Conservation (phyloP, 2,797 vertebrate genomes). For the Pyrocephalus nanus region DNA sequence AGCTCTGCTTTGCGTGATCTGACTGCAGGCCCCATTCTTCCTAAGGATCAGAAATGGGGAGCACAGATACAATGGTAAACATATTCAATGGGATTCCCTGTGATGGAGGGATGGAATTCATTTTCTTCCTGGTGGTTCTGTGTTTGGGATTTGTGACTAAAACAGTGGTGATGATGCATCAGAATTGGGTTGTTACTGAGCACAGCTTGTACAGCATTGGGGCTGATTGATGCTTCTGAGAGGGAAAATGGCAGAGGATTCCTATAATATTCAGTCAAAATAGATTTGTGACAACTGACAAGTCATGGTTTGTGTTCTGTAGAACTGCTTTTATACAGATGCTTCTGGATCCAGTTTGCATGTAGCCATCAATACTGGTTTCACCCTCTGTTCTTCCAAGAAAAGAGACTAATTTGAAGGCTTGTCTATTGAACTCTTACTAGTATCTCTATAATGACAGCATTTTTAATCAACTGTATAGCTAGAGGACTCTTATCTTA, state of each 20-base stretch:
- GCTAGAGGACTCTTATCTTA: background rate
- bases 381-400: background rate
- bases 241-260: background rate
- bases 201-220: fast-evolving
- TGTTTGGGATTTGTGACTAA: background rate
- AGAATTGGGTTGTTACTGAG: background rate
- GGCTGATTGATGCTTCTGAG: background rate
- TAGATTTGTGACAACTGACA: background rate
- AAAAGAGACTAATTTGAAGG: background rate
- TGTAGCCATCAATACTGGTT: background rate
- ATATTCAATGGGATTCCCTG: background rate
- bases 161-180: background rate
- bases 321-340: background rate
- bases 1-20: background rate
- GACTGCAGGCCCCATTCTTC: background rate
- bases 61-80: background rate
- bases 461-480: background rate
- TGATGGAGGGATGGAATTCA: background rate
- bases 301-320: background rate
- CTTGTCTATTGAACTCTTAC: background rate
- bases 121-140: background rate
- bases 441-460: background rate
- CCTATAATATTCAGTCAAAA: background rate
- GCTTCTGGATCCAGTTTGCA: background rate
- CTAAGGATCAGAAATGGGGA: background rate